phyloP scores from a whole-genome alignment of 2,888 invertebrate genomes.

The Lutraria lutraria region DNA sequence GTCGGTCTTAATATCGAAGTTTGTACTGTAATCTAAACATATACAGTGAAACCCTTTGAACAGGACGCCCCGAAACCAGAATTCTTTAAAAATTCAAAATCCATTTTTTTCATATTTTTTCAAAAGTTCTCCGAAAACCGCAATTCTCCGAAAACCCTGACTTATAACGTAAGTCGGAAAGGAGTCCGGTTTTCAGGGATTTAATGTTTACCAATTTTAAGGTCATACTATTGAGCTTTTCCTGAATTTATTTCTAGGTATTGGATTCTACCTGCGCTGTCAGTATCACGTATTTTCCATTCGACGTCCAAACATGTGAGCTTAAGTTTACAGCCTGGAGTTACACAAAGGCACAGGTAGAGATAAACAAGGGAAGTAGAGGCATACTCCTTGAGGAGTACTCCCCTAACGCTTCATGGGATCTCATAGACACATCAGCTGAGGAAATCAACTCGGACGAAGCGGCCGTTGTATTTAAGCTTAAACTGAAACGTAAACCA shows the following conservation, averaged over 20 bases:
- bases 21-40: too few relatives aligned
- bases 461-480: neutral
- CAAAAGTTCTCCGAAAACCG: too few relatives aligned
- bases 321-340: conserved; percentile 30
- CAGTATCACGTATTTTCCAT: conserved; percentile 26
- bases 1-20: too few relatives aligned
- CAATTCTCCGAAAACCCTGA: too few relatives aligned
- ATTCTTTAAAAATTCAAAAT: too few relatives aligned
- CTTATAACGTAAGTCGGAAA: too few relatives aligned
- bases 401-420: conserved; percentile 19
- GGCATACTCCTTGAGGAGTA: conserved; percentile 9
- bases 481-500: conserved; percentile 45
- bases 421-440: neutral
- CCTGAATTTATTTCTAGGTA: neutral
- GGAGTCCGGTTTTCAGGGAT: too few relatives aligned
- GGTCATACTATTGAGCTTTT: too few relatives aligned
- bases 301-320: conserved; percentile 23
- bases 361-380: neutral
- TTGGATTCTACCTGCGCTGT: conserved; percentile 23
- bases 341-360: conserved; percentile 12
- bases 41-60: too few relatives aligned
- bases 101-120: too few relatives aligned
- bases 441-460: conserved; percentile 6
- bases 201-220: too few relatives aligned
- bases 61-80: too few relatives aligned